These are phyloP conservation scores for Netelia virgata DNA, from an alignment of 2,888 invertebrate genomes.

Conservation along the genomic window DNA sequence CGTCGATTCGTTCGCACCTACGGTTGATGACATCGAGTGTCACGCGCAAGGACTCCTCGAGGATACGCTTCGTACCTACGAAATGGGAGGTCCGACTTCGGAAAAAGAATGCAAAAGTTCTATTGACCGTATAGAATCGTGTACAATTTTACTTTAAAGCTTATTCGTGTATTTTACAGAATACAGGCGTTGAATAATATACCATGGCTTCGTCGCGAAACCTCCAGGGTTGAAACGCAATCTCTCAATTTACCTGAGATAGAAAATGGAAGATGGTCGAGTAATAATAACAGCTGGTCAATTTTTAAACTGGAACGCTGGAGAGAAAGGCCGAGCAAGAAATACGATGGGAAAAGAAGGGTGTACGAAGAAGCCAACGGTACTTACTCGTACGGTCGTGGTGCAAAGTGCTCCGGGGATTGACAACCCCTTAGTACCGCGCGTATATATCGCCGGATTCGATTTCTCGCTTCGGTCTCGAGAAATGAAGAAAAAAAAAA, in stretches of 20 bases:
- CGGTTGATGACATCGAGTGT: conserved; percentile 3
- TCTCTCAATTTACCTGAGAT: too few relatives aligned
- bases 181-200: background rate
- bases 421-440: too few relatives aligned
- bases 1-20: background rate
- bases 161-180: background rate
- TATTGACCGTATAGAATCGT: background rate
- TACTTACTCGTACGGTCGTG: too few relatives aligned
- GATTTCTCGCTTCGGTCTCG: background rate
- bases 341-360: too few relatives aligned
- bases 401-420: too few relatives aligned
- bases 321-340: too few relatives aligned
- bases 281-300: too few relatives aligned
- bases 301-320: too few relatives aligned
- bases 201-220: too few relatives aligned
- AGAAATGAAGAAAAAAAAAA: background rate
- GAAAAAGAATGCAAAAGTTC: background rate
- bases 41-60: background rate
- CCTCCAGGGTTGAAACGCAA: too few relatives aligned
- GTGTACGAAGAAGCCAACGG: too few relatives aligned
- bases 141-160: background rate
- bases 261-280: too few relatives aligned
- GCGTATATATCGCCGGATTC: background rate
- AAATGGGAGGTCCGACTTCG: background rate
- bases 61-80: background rate